Evolutionary conservation across 2,113 vertebrate genomes (phyloP), one percentile per base, ranked within the genome.

Genomic region (Campylomormyrus tamandua): DNA sequence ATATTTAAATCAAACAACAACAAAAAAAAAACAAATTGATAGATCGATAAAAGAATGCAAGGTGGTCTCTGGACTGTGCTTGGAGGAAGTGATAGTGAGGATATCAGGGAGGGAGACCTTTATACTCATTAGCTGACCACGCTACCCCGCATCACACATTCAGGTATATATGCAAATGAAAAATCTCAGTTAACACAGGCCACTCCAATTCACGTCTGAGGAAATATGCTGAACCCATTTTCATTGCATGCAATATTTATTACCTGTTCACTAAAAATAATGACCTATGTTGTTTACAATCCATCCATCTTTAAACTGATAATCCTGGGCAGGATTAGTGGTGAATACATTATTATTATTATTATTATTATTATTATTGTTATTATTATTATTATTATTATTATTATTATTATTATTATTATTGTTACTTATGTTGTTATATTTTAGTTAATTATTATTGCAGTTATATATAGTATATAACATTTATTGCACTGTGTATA

Each of bases 301-400:
- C 52, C 39, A n/a, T 83, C 15, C 15, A 52, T 89, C 89, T 89
- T 87, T 58, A 88, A 90, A 88, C 91, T 88, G 17, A 89, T 85
- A 91, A 2, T 19, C 42, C 62, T 74, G 83, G 83, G 74, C 91
- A 90, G 24, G 87, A 90, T 49, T 80, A 19, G 17, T 19, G 87
- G 89, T 90, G 46, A 89, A 70, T 11, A 70, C n/a, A 13, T 70
- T 70, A 42, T 80, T 39, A 39, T 77, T 17, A 15, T 77, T 39
- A 24, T 77, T 77, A 13, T 39, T 77, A 5, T 39, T 19, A 77
- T 31, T 70, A 70, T 70, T 13, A 27, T 31, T 62, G 0, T n/a
- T 15, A 39, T 31, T 31, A 39, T 39, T 39, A n/a, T 66, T 66
- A 27, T 66, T 62, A 1, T n/a, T 15, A 0, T 15, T 5, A 0